These are phyloP conservation scores for Hydroisotoma schaefferi DNA, from an alignment of 2,888 invertebrate species.

Conservation along the genomic window DNA sequence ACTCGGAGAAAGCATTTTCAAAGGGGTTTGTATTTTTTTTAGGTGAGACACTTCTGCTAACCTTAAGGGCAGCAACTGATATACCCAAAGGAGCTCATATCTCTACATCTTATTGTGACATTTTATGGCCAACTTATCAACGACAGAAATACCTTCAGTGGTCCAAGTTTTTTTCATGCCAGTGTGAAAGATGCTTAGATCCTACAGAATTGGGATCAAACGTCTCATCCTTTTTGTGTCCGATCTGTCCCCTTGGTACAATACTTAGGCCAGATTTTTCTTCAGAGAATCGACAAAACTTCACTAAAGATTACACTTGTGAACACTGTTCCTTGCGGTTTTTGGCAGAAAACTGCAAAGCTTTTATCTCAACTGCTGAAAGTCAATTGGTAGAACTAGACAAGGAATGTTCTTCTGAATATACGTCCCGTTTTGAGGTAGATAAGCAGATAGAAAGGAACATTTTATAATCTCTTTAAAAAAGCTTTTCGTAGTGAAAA, in stretches of 20 bases:
- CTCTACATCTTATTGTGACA: conserved; percentile 47
- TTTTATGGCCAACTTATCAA: conserved; percentile 46
- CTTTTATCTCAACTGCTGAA: conserved; percentile 18
- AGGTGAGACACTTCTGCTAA: conserved; percentile 35
- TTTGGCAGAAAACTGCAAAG: conserved; percentile 19
- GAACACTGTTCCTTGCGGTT: conserved; percentile 6
- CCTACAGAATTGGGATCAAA: conserved; percentile 42
- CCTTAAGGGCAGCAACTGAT: conserved; percentile 40
- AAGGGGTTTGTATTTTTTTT: conserved; percentile 3
- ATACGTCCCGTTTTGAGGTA: conserved; percentile 38
- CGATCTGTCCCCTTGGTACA: conserved; percentile 24
- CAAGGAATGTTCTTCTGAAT: conserved; percentile 28
- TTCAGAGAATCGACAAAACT: neutral
- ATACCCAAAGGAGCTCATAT: conserved; percentile 43
- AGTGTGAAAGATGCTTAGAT: conserved; percentile 43
- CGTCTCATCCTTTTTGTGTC: conserved; percentile 42
- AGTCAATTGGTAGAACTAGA: conserved; percentile 23
- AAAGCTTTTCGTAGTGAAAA: neutral
- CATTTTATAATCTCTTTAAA: neutral
- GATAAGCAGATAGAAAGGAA: neutral
- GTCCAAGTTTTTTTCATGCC: conserved; percentile 47
- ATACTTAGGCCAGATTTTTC: conserved; percentile 12
- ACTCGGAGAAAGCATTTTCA: no score
- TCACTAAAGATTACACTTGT: conserved; percentile 16
- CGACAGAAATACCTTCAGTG: conserved; percentile 41